Base-by-base conservation (phyloP, 2,113 vertebrate species). In the Pangasianodon gigas region DNA sequence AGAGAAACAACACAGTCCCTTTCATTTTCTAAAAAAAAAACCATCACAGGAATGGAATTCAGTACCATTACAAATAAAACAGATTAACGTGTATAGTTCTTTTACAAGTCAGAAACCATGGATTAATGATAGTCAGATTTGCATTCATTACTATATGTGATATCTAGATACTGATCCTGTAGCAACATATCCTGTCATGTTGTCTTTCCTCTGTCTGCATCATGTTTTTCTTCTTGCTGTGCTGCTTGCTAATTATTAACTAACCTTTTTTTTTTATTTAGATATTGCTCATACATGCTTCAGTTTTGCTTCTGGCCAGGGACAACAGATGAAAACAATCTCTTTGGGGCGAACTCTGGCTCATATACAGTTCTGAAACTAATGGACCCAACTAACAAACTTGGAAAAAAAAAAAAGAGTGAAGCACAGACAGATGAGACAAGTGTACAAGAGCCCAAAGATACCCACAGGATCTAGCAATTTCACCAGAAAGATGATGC, bases 401-500 rank as follows among this genome's bases (percentile, higher is more conserved):
- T 86, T 84, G 54, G 83, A 56, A 84, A 19, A 51, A 29, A 58
- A 92, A 62, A 62, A 56, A 84, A 79, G 13, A 52, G 9, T 51
- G 52, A 41, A 90, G 60, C 26, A 41, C 41, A 26, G 75, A 90
- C 84, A 91, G 87, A 52, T 32, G 77, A 84, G 81, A 84, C 44
- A 81, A 65, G 26, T 41, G 41, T 83, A 92, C 86, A 93, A 89
- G 85, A 84, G 74, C 48, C 46, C 67, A 74, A 87, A 79, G 85
- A 90, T 85, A 67, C 79, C 84, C 87, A 90, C 58, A 91, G 87
- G 88, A 90, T 80, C 79, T 58, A 26, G 65, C 89, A 81, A 91
- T 91, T 90, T 92, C 89, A 75, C 4, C 37, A 69, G 87, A 92
- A 90, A 90, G 88, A 92, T 90, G 87, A 89, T 18, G 1, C 80